Evolutionary conservation across 2,113 vertebrate genomes (phyloP).

Genomic region (Bujurquina vittata): DNA sequence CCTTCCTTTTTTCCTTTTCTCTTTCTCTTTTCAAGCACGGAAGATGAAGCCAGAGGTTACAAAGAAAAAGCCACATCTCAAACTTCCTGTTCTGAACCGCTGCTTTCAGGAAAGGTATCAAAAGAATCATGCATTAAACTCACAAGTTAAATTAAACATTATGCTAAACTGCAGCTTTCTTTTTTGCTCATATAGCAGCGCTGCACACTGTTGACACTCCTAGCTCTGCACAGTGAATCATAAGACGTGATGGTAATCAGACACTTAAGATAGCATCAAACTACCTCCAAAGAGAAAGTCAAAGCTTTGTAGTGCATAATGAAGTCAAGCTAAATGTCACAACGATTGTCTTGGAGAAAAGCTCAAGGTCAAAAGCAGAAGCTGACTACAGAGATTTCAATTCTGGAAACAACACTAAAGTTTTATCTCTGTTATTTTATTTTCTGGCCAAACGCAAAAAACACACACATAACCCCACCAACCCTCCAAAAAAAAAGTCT

Average conservation of each 20-base stretch:
- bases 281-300: slow-evolving; percentile 36
- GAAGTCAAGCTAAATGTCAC: slow-evolving; percentile 36
- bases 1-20: slow-evolving; percentile 50
- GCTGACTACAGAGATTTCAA: slow-evolving; percentile 44
- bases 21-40: slow-evolving; percentile 46
- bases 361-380: slow-evolving; percentile 33
- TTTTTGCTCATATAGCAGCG: slow-evolving; percentile 9
- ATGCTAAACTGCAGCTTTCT: not conserved
- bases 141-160: not conserved
- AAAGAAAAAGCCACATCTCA: slow-evolving; percentile 45
- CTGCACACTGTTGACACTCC: slow-evolving; percentile 45
- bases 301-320: slow-evolving; percentile 15
- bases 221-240: slow-evolving; percentile 41
- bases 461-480: not conserved
- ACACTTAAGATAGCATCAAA: slow-evolving; percentile 19
- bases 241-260: slow-evolving; percentile 36
- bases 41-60: slow-evolving; percentile 48
- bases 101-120: not conserved
- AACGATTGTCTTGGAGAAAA: slow-evolving; percentile 16
- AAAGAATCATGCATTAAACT: not conserved
- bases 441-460: slow-evolving; percentile 10
- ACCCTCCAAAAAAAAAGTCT: not conserved
- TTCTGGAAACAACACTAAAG: slow-evolving; percentile 29
- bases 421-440: not conserved
- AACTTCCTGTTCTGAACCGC: slow-evolving; percentile 41